A percentile compares a stretch with the other conserved stretches of the same genome.
These are phyloP conservation scores for Pseudococcus longispinus DNA, from an alignment of 2,888 invertebrate species.

Conservation along the genomic window DNA sequence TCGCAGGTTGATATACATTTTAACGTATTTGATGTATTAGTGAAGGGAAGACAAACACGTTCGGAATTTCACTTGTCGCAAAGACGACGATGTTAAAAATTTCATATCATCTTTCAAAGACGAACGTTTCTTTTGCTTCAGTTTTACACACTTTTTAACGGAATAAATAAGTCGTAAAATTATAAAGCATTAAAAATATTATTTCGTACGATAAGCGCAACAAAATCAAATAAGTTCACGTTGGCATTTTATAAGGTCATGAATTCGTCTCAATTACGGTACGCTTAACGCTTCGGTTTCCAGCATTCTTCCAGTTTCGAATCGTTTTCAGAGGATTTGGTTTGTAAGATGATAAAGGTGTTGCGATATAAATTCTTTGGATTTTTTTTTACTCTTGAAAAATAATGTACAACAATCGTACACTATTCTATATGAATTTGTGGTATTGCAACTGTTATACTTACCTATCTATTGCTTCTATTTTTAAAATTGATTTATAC, in stretches of 20 bases:
- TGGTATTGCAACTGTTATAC: not conserved
- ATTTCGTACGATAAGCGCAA: constrained; percentile 8
- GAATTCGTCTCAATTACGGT: constrained; percentile 29
- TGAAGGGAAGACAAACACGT: not conserved
- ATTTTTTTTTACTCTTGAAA: not conserved
- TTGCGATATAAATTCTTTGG: constrained; percentile 16
- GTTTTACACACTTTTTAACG: constrained; percentile 41
- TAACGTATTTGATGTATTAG: constrained; percentile 34
- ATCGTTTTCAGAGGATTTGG: not conserved
- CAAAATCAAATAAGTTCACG: constrained; percentile 29
- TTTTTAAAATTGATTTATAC: no score
- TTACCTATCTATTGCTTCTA: not conserved
- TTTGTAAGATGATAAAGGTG: not conserved
- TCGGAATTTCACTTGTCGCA: constrained; percentile 30
- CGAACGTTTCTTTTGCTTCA: not conserved
- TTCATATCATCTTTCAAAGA: not conserved
- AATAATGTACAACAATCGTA: not conserved
- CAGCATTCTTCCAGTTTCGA: not conserved
- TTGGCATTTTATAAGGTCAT: constrained; percentile 28
- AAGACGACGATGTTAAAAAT: constrained; percentile 3
- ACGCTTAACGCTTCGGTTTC: not conserved
- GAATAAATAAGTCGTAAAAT: constrained; percentile 46
- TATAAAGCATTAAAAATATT: constrained; percentile 37
- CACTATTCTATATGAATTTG: not conserved
- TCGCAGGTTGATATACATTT: constrained; percentile 11